Conservation (phyloP, 2,797 vertebrate genomes). For the Macroramphosus scolopax region DNA sequence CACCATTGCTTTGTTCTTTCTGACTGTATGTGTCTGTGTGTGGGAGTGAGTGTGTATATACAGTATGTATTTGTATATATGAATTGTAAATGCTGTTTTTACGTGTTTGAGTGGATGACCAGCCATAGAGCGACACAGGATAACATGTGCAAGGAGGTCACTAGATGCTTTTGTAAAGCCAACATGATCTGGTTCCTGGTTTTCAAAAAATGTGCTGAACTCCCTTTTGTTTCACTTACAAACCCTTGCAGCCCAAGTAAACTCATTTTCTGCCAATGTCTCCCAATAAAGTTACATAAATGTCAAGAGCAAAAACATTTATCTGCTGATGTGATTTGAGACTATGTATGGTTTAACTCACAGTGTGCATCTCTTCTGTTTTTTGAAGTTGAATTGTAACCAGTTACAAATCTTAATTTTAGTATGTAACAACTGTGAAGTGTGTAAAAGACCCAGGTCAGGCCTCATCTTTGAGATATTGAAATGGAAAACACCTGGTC, state of each 20-base stretch:
- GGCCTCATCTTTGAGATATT: no score
- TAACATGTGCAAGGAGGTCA: neutral
- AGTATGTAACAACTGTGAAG: slow-evolving; percentile 3
- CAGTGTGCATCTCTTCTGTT: no score
- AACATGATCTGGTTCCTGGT: slow-evolving; percentile 29
- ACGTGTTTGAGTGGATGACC: slow-evolving; percentile 51
- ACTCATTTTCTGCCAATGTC: slow-evolving; percentile 11
- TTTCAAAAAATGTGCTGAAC: slow-evolving; percentile 11
- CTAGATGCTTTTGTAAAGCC: slow-evolving; percentile 40
- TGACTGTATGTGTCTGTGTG: slow-evolving; percentile 28
- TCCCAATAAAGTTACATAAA: slow-evolving; percentile 26
- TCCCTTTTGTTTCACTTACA: neutral
- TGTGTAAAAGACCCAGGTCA: neutral
- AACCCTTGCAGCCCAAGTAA: slow-evolving; percentile 7
- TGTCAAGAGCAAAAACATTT: slow-evolving; percentile 5
- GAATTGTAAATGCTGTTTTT: slow-evolving; percentile 77
- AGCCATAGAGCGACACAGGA: slow-evolving; percentile 18
- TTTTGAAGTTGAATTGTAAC: no score
- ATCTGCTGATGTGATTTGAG: slow-evolving; percentile 31
- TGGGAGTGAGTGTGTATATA: slow-evolving; percentile 38
- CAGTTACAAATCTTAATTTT: no score
- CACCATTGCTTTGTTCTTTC: slow-evolving; percentile 24
- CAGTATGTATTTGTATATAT: slow-evolving; percentile 76
- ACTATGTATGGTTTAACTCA: no score
- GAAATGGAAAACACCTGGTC: neutral